Evolutionary conservation across 2,888 invertebrate genomes (phyloP).

Genomic region (Phyllotreta striolata): DNA sequence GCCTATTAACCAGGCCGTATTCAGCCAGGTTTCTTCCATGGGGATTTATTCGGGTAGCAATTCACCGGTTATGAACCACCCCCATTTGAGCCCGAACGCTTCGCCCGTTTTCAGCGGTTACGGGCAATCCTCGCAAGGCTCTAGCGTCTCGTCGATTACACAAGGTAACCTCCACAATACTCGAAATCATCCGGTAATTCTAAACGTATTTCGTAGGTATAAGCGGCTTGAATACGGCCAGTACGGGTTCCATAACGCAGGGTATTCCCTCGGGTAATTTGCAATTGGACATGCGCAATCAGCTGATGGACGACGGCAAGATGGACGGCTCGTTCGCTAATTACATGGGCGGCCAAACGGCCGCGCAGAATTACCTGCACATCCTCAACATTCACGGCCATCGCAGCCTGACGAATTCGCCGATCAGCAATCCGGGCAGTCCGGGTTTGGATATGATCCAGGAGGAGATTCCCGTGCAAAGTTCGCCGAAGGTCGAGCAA

Average conservation of each 20-base stretch:
- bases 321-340: conserved; percentile 61
- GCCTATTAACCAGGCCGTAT: conserved; percentile 52
- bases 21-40: conserved; percentile 51
- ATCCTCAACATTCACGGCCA: conserved; percentile 62
- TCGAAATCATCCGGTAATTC: background rate
- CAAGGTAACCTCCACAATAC: conserved; percentile 59
- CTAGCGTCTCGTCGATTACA: conserved; percentile 65
- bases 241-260: conserved; percentile 73
- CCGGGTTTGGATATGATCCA: conserved; percentile 82
- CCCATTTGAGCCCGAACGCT: conserved; percentile 53
- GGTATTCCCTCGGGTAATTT: conserved; percentile 69
- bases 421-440: conserved; percentile 71
- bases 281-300: conserved; percentile 55
- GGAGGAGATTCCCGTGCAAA: conserved; percentile 68
- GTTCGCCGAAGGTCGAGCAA: conserved; percentile 55
- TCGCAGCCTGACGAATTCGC: conserved; percentile 68
- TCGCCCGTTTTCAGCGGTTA: conserved; percentile 56
- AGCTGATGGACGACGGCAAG: conserved; percentile 59
- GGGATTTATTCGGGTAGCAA: conserved; percentile 53
- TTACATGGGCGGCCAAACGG: conserved; percentile 42
- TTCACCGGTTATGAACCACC: conserved; percentile 54
- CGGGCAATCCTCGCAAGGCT: conserved; percentile 50
- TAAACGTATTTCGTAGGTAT: conserved; percentile 64
- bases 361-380: conserved; percentile 51
- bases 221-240: conserved; percentile 74